Base-by-base conservation (phyloP, 2,888 invertebrate species). In the Phymatocera aterrima region DNA sequence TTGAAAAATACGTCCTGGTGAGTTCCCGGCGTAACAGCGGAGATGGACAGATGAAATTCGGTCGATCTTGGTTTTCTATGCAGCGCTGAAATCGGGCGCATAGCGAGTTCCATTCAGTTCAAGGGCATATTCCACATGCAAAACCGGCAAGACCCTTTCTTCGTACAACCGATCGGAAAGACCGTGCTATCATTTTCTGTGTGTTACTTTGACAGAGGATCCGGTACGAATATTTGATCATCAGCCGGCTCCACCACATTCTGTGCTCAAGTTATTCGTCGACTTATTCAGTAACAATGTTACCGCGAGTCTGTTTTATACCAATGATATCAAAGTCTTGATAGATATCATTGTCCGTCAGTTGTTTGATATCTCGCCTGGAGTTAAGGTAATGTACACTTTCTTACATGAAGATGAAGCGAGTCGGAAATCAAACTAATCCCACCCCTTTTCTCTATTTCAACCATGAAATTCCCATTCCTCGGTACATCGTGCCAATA, bases 341-440 rank as follows among this genome's bases (percentile, higher is more conserved):
- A 95, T 98, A 81, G 99, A 98, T 88, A 98, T 99, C 87, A 94
- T 98, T 77, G 95, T 97, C 74, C 93, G 98, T 70, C 97, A 98
- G 90, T 93, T 99, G 34, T 95, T 97, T 2, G 98, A 99, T 91
- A 93, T 98, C 81, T 95, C 97, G 60, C 94, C 97, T 4, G 97
- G 97, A 34, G 98, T 98, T 89, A 92, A 93, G 92, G 96, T 97
- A 91, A 91, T 83, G 86, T 70, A 46, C 57, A 18, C 37, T 10
- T 15, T 18, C 61, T 48, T 31, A 28, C 60, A 6, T 21, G 2
- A 12, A 12, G 15, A 40, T 57, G 5, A 51, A 12, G 24, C 24
- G 10, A 18, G 24, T 21, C 18, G 24, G 10, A 54, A 24, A 24
- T 54, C 0, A 24, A 24, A 54, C 54, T 8, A 54, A 54, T 54